Conservation (phyloP, 2,113 vertebrate genomes). For the Engraulis encrasicolus region DNA sequence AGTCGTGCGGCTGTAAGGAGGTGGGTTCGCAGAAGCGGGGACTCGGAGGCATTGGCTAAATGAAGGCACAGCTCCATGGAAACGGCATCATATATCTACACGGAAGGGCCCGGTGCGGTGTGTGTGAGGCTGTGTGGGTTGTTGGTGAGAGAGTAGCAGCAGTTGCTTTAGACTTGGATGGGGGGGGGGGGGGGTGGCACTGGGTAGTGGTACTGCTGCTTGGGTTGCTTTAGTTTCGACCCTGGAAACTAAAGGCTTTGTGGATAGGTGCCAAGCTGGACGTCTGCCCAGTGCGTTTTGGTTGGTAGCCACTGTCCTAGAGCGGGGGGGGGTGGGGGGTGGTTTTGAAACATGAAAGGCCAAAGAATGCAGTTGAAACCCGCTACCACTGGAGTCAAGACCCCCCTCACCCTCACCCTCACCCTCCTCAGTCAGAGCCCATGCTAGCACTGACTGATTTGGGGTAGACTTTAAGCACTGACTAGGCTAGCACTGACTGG, state of each 20-base stretch:
- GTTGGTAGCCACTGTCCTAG: slow-evolving; percentile 11
- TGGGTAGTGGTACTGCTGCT: background rate
- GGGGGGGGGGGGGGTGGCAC: background rate
- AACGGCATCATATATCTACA: slow-evolving; percentile 78
- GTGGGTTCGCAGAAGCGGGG: slow-evolving; percentile 69
- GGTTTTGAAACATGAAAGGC: slow-evolving; percentile 8
- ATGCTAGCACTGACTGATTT: slow-evolving; percentile 23
- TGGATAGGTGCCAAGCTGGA: slow-evolving; percentile 14
- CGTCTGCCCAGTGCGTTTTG: background rate
- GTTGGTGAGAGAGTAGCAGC: background rate
- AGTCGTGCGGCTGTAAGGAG: background rate
- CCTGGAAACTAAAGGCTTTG: slow-evolving; percentile 15
- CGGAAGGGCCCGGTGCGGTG: slow-evolving; percentile 54
- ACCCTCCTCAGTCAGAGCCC: background rate
- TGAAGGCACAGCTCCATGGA: slow-evolving; percentile 69
- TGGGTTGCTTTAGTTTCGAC: slow-evolving; percentile 8
- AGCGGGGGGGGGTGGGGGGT: no score
- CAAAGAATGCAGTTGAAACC: slow-evolving; percentile 26
- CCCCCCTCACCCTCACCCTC: background rate
- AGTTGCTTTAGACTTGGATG: slow-evolving; percentile 36
- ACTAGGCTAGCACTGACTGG: slow-evolving; percentile 14
- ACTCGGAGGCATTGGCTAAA: slow-evolving; percentile 62
- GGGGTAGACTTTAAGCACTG: no score
- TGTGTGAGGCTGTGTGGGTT: slow-evolving; percentile 46
- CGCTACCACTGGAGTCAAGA: slow-evolving; percentile 15